Conservation (phyloP, 2,797 vertebrate genomes). For the Mionectes olivaceus region DNA sequence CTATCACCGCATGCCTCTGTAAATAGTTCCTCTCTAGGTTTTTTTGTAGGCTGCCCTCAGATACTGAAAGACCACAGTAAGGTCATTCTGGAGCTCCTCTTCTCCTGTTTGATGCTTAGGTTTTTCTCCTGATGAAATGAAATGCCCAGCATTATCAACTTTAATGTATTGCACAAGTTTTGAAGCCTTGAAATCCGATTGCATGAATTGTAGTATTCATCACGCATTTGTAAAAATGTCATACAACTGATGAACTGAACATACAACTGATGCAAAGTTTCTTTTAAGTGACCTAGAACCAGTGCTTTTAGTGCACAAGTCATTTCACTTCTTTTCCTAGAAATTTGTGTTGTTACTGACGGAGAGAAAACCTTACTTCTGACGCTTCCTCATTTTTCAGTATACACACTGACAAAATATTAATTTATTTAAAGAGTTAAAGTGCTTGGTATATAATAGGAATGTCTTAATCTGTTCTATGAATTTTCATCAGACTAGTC, state of each 20-base stretch:
- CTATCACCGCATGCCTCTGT: not conserved
- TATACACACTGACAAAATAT: not conserved
- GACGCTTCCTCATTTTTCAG: not conserved
- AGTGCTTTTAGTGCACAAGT: not conserved
- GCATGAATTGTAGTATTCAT: not conserved
- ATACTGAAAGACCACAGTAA: not conserved
- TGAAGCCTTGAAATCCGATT: not conserved
- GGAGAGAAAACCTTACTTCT: not conserved
- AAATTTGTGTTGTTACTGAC: not conserved
- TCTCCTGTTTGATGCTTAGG: not conserved
- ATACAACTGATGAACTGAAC: not conserved
- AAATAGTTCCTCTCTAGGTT: not conserved
- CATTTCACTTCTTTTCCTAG: not conserved
- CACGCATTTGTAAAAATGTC: not conserved
- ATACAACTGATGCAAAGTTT: not conserved
- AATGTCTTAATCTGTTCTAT: not conserved
- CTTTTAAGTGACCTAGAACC: not conserved
- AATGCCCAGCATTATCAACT: not conserved
- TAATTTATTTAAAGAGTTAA: not conserved
- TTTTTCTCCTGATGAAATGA: not conserved
- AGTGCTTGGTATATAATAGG: not conserved
- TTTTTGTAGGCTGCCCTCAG: not conserved
- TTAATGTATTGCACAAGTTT: not conserved
- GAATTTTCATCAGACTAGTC: not conserved
- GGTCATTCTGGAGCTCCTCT: accelerated